phyloP scores from a whole-genome alignment of 2,888 invertebrate species.

The Acanthococcus lagerstroemiae region DNA sequence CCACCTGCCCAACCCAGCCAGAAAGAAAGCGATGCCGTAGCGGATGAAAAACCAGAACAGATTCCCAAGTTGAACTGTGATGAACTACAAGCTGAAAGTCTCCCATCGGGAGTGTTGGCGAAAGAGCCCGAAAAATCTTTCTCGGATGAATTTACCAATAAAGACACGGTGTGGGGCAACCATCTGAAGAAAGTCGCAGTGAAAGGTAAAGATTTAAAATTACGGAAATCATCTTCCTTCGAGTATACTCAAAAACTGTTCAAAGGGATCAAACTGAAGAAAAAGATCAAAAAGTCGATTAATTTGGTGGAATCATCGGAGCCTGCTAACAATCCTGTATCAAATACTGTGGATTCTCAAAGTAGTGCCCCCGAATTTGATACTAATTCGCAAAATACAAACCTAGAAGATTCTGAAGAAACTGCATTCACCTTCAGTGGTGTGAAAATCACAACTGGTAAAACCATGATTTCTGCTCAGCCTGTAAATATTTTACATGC shows the following conservation, averaged over 20 bases:
- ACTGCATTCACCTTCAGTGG: neutral
- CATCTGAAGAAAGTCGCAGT: constrained; percentile 43
- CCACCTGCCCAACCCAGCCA: neutral
- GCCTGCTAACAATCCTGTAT: neutral
- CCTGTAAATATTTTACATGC: constrained; percentile 41
- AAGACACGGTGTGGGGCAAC: constrained; percentile 43
- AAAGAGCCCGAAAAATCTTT: too few relatives aligned
- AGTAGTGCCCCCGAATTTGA: neutral
- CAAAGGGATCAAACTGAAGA: constrained; percentile 54
- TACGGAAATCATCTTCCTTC: constrained; percentile 41
- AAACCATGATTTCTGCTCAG: constrained; percentile 33
- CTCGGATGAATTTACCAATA: neutral
- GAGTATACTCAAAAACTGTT: constrained; percentile 59
- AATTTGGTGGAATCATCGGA: neutral
- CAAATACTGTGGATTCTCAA: neutral
- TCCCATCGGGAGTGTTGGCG: neutral
- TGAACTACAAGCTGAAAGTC: neutral
- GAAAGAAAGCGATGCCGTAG: neutral
- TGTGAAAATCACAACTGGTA: neutral
- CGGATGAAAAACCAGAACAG: neutral
- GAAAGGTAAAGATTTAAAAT: constrained; percentile 36
- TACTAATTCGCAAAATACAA: neutral
- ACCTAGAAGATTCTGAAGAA: neutral
- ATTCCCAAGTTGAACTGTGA: neutral
- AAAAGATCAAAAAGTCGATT: constrained; percentile 43